Percentiles rank a stretch among this genome's conserved stretches.
Evolutionary conservation across 1,140 invertebrate genomes (phyloP).

Genomic region (Drosophila aff.): DNA sequence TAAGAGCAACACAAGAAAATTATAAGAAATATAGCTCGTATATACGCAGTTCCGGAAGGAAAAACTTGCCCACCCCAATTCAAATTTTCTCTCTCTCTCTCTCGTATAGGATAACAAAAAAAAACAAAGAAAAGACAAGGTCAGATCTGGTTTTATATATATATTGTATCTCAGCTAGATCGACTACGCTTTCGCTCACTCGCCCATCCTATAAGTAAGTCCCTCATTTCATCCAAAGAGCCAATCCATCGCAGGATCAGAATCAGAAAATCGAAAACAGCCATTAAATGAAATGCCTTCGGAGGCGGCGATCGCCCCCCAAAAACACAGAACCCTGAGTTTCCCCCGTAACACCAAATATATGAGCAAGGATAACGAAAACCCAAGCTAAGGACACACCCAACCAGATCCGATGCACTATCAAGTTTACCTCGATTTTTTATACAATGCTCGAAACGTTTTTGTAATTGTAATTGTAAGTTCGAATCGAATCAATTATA

Average conservation of each 20-base stretch:
- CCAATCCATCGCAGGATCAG: conserved; percentile 16
- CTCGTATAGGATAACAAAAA: conserved; percentile 22
- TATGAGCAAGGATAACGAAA: conserved; percentile 22
- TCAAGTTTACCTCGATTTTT: conserved; percentile 79
- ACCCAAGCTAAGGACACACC: conserved; percentile 24
- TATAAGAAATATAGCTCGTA: conserved; percentile 37
- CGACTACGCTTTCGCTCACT: conserved; percentile 29
- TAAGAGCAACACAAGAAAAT: conserved; percentile 54
- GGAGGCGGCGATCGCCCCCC: conserved; percentile 30
- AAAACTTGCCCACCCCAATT: conserved; percentile 50
- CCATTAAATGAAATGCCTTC: conserved; percentile 49
- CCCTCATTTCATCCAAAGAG: conserved; percentile 22
- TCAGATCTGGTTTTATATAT: conserved; percentile 20
- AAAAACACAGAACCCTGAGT: conserved; percentile 40
- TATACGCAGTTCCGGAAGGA: conserved; percentile 50
- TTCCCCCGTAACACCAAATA: conserved; percentile 43
- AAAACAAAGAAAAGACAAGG: conserved; percentile 31
- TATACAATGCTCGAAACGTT: conserved; percentile 73
- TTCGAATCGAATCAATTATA: conserved; percentile 53
- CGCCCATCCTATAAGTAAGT: conserved; percentile 41
- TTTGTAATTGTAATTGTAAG: conserved; percentile 77
- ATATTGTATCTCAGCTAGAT: conserved; percentile 25
- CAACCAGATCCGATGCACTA: conserved; percentile 70
- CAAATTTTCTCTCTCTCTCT: conserved; percentile 31
- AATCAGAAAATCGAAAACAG: conserved; percentile 19